Base-by-base conservation (phyloP, 1,140 invertebrate species). In the Scaptodrosophila lebanonensis region DNA sequence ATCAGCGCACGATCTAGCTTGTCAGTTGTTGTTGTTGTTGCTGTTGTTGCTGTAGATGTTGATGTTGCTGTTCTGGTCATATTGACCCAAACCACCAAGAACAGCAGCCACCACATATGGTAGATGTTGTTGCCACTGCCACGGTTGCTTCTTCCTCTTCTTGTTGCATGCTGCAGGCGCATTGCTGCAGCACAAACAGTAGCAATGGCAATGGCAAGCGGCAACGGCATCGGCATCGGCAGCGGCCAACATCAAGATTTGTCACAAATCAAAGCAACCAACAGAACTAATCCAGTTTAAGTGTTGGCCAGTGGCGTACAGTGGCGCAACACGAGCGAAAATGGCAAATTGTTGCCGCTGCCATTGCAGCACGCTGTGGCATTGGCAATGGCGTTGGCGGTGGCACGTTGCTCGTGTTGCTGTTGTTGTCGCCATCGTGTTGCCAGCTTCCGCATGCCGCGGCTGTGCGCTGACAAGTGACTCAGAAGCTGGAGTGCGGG, bases 221-320 rank as follows among this genome's bases (percentile, higher is more conserved):
- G 60, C 71, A 73, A 57, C 42, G 22, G 40, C 32, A 48, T 60
- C 16, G 45, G 67, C 66, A 73, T 56, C 68, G 52, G 68, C 61
- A 82, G 73, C 73, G 43, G 44, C 47, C 61, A 35, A 64, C 73
- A 79, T 79, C 75, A 77, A 79, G 73, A 79, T 82, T 79, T 79
- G 73, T 79, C 75, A 79, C 73, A 79, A 79, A 79, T 79, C 73
- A 79, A 79, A 65, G 69, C 65, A 45, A 40, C 49, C 75, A 82
- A 54, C 67, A n/a, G 60, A 82, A 79, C 73, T 79, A 79, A 79
- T 79, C 73, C 73, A 79, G 73, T 79, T 82, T 69, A 79, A 69
- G 68, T 73, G 65, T 47, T 65, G 65, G 61, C 70, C 59, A 59
- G 52, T n/a, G n/a, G 62, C 44, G 32, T 54, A n/a, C n/a, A n/a